These are phyloP conservation scores for Anoplophora glabripennis DNA, from an alignment of 1,140 invertebrate genomes.

Conservation along the genomic window DNA sequence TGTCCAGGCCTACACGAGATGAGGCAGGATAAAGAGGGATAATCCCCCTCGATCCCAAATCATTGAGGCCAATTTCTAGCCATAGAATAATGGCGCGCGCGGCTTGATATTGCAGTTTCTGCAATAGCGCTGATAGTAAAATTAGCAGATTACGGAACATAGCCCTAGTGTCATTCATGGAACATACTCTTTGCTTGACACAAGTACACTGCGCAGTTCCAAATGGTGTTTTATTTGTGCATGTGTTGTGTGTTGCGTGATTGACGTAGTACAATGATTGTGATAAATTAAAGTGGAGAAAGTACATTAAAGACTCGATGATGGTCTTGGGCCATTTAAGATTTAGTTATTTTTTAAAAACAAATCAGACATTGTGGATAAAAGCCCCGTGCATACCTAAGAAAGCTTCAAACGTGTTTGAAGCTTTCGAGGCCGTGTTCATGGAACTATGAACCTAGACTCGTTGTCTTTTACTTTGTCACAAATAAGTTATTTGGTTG, in stretches of 20 bases:
- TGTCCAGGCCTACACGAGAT: too few relatives aligned
- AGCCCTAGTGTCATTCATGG: too few relatives aligned
- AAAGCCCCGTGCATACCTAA: conserved; percentile 63
- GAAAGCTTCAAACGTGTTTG: conserved; percentile 83
- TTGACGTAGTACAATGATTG: conserved; percentile 30
- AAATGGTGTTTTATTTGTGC: conserved; percentile 24
- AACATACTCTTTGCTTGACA: not conserved
- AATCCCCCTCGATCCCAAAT: too few relatives aligned
- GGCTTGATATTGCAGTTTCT: too few relatives aligned
- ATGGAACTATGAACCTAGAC: conserved; percentile 99
- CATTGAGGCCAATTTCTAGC: too few relatives aligned
- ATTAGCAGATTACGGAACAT: too few relatives aligned
- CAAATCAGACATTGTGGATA: conserved; percentile 56
- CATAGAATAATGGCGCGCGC: too few relatives aligned
- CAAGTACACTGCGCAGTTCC: not conserved
- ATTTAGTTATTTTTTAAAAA: conserved; percentile 60
- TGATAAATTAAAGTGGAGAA: conserved; percentile 46
- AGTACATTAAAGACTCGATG: conserved; percentile 67
- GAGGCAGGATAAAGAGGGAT: too few relatives aligned
- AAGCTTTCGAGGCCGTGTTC: conserved; percentile 77
- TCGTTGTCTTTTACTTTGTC: conserved; percentile 95
- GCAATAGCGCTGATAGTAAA: too few relatives aligned
- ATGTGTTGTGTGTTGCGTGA: conserved; percentile 39
- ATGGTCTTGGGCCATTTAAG: conserved; percentile 62
- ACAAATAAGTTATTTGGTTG: conserved; percentile 95